Percentiles rank a stretch among this genome's conserved stretches.
Evolutionary conservation across 2,797 vertebrate genomes (phyloP).

Genomic region (Notolabrus celidotus): DNA sequence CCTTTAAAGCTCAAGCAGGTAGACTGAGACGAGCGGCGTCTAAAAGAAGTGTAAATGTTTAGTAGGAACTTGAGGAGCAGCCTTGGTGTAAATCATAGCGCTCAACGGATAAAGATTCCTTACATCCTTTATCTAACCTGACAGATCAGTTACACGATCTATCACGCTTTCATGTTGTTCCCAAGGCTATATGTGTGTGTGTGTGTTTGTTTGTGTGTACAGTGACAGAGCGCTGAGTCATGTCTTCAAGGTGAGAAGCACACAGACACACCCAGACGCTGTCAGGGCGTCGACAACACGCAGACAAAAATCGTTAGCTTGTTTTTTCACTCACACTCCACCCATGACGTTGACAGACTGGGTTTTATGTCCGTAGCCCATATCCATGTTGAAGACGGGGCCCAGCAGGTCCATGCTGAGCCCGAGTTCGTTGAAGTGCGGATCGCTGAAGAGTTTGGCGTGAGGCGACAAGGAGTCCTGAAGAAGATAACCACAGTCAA

Average conservation of each 20-base stretch:
- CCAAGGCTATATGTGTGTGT: conserved; percentile 6
- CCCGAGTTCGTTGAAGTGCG: conserved; percentile 85
- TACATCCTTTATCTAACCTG: conserved; percentile 1
- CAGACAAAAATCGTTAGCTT: background rate
- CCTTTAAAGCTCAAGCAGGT: too few relatives aligned
- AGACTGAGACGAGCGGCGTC: too few relatives aligned
- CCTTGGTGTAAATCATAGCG: conserved; percentile 7
- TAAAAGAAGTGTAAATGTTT: background rate
- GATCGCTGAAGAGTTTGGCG: conserved; percentile 91
- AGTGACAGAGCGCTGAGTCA: conserved; percentile 30
- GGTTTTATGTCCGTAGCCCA: conserved; percentile 88
- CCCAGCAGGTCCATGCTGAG: conserved; percentile 88
- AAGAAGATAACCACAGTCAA: background rate
- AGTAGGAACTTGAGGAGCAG: background rate
- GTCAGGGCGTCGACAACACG: background rate
- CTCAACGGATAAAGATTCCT: conserved; percentile 1
- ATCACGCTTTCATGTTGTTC: conserved; percentile 16
- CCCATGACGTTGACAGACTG: conserved; percentile 90
- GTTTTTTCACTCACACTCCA: conserved; percentile 91
- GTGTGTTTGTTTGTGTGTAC: conserved; percentile 11
- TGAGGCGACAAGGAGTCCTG: conserved; percentile 91
- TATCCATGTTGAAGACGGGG: conserved; percentile 88
- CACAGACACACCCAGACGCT: conserved; percentile 36
- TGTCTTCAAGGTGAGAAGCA: conserved; percentile 25
- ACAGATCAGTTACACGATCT: conserved; percentile 18